Base-by-base conservation (phyloP, 2,797 vertebrate species). In the Protonibea diacanthus region DNA sequence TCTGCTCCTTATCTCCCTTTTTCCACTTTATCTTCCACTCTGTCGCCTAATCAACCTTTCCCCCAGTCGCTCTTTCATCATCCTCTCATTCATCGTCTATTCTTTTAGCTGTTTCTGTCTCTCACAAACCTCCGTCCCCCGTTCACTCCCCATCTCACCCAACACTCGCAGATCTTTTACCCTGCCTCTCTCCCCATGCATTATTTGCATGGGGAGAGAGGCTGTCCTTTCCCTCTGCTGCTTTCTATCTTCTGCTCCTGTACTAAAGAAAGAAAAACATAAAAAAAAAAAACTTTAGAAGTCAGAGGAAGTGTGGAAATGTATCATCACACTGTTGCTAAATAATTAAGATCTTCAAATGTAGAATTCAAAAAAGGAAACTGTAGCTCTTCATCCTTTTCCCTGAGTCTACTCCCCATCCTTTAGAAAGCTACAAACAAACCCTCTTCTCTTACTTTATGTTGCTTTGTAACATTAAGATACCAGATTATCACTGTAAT, bases 221-320 rank as follows among this genome's bases (percentile, higher is more conserved):
- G 29, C 33, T 38, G 33, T 38, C 33, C 33, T 18, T 66, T 48
- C 15, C 25, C 12, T 52, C n/a, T 27, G 3, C 57, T 53, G 20
- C 2, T 71, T 78, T 69, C 57, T 15, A 27, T 65, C 44, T 12
- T 61, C 59, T 6, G 0, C 18, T 11, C 25, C 27, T 55, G 18
- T 0, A 12, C 25, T 72, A 20, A 64, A 47, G 12, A 66, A 68
- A 71, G 14, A 25, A 64, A 59, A 74, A 55, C 48, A 53, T 27
- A 27, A 27, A 29, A 29, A 29, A 29, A 25, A 21, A 21, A 38
- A 56, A 17, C 20, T 11, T 38, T 5, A 23, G 2, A 60, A 33
- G 1, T 76, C 25, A 27, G 47, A 9, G 53, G 7, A 61, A 61
- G 15, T 29, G 23, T 72, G 53, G 29, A 67, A 60, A 55, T 72